phyloP scores from a whole-genome alignment of 2,888 invertebrate species.

The Plagodis dolabraria region DNA sequence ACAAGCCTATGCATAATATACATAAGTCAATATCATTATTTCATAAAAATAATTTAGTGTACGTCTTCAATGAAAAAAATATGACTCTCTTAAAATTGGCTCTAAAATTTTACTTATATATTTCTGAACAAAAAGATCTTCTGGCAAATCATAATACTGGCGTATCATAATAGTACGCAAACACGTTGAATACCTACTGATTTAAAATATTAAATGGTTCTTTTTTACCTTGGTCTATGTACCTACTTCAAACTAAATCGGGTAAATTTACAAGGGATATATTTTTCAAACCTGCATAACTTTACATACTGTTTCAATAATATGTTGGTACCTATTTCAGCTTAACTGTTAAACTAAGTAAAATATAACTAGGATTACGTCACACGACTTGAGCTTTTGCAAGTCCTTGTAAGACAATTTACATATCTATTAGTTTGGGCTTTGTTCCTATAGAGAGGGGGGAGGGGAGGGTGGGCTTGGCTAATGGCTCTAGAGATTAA shows the following conservation, averaged over 20 bases:
- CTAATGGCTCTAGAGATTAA: constrained; percentile 41
- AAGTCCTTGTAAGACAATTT: constrained; percentile 44
- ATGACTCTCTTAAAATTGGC: too few relatives aligned
- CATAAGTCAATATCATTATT: too few relatives aligned
- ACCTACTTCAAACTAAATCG: not conserved
- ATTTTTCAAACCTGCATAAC: not conserved
- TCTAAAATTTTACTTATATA: too few relatives aligned
- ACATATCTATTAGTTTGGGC: constrained; percentile 45
- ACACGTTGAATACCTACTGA: too few relatives aligned
- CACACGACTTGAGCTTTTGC: constrained; percentile 36
- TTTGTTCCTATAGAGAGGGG: constrained; percentile 19
- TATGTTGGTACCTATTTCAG: not conserved
- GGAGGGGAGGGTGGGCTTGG: constrained; percentile 33
- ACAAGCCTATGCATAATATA: too few relatives aligned
- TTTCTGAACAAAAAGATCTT: too few relatives aligned
- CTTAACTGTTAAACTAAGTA: constrained; percentile 14
- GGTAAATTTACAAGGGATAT: not conserved
- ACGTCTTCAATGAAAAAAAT: too few relatives aligned
- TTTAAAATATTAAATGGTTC: too few relatives aligned
- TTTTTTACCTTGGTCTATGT: not conserved
- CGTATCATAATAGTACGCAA: too few relatives aligned
- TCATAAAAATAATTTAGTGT: too few relatives aligned
- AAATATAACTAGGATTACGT: constrained; percentile 29
- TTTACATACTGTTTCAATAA: not conserved
- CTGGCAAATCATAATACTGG: too few relatives aligned